These are phyloP conservation scores for Sebastes wilsoni DNA, from an alignment of 2,797 vertebrate genomes.

Conservation along the genomic window DNA sequence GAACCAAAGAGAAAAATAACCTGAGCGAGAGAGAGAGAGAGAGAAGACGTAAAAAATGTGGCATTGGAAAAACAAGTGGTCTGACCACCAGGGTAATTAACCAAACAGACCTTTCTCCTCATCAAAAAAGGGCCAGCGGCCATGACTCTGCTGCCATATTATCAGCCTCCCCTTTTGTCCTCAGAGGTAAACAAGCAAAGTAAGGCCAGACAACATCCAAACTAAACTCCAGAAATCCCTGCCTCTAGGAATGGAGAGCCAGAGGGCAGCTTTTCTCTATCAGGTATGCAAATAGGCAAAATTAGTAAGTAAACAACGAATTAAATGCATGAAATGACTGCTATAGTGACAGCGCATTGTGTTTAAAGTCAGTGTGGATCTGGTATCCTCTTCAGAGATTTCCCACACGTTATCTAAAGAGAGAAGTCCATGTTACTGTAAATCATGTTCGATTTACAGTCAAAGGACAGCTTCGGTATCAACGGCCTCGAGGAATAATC, in stretches of 20 bases:
- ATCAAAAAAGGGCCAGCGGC: slow-evolving; percentile 73
- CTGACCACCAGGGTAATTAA: slow-evolving; percentile 76
- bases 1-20: slow-evolving; percentile 41
- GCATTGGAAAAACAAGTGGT: slow-evolving; percentile 60
- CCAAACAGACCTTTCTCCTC: slow-evolving; percentile 73
- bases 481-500: slow-evolving; percentile 40
- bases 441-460: slow-evolving; percentile 31
- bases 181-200: slow-evolving; percentile 73
- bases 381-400: neutral
- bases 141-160: slow-evolving; percentile 73
- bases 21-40: slow-evolving; percentile 39
- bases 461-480: slow-evolving; percentile 43
- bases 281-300: slow-evolving; percentile 39
- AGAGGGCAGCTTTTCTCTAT: slow-evolving; percentile 50
- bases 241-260: slow-evolving; percentile 58
- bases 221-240: slow-evolving; percentile 64
- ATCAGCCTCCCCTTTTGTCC: slow-evolving; percentile 66
- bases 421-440: slow-evolving; percentile 40
- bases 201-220: slow-evolving; percentile 67
- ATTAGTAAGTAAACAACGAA: slow-evolving; percentile 52
- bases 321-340: slow-evolving; percentile 49
- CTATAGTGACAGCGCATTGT: slow-evolving; percentile 7
- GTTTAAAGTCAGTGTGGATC: slow-evolving; percentile 10
- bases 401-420: slow-evolving; percentile 24
- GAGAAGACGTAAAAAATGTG: slow-evolving; percentile 44